These are phyloP conservation scores for Hyperopisus bebe DNA, from an alignment of 2,113 vertebrate genomes.

Conservation along the genomic window DNA sequence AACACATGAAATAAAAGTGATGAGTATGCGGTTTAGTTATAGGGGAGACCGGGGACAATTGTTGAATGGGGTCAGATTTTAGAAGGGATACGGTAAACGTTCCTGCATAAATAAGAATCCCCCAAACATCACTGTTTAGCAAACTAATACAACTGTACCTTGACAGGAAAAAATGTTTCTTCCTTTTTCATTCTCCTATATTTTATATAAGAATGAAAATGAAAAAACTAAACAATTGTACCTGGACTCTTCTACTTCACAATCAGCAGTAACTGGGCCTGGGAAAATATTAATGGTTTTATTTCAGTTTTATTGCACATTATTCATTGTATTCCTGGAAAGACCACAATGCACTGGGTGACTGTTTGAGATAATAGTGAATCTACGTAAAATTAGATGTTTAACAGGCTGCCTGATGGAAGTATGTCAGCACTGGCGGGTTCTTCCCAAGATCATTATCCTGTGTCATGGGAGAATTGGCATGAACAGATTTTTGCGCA, in stretches of 20 bases:
- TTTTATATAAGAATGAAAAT: neutral
- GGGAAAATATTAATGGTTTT: neutral
- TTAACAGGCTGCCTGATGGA: constrained; percentile 5
- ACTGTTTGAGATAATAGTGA: neutral
- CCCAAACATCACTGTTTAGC: neutral
- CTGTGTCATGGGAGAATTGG: neutral
- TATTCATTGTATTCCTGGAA: neutral
- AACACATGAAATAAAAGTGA: neutral
- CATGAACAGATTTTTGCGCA: neutral
- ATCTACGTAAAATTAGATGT: neutral
- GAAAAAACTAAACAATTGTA: neutral
- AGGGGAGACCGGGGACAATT: neutral
- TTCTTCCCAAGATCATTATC: neutral
- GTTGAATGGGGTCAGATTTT: neutral
- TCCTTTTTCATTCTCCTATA: neutral
- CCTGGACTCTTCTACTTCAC: neutral
- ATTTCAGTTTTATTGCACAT: neutral
- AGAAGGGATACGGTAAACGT: neutral
- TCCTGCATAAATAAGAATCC: neutral
- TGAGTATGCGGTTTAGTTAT: neutral
- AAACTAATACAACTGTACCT: neutral
- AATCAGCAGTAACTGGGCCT: neutral
- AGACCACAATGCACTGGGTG: constrained; percentile 1
- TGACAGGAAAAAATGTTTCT: neutral
- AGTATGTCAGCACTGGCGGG: neutral